A percentile compares a stretch with the other conserved stretches of the same genome.
These are phyloP conservation scores for Recurvirostra avosetta DNA, from an alignment of 2,113 vertebrate genomes.

Conservation along the genomic window DNA sequence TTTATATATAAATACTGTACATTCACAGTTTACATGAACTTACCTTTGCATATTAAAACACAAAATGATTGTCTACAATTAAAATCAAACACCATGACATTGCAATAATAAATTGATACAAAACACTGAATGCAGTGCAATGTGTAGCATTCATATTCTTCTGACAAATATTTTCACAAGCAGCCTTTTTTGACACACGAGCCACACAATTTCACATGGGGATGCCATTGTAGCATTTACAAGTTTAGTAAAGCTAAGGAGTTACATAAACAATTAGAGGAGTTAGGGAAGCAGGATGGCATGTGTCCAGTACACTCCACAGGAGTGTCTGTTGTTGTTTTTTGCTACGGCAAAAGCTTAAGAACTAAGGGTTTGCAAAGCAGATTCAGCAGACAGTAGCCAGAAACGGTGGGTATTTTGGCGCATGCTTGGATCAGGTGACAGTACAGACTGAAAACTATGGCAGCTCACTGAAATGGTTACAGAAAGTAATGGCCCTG, in stretches of 20 bases:
- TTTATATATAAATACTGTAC: slow-evolving; percentile 39
- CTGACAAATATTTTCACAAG: slow-evolving; percentile 72
- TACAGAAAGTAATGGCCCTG: slow-evolving; percentile 83
- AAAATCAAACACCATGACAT: slow-evolving; percentile 72
- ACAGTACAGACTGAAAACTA: slow-evolving; percentile 88
- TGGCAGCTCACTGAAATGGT: slow-evolving; percentile 97
- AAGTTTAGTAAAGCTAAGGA: slow-evolving; percentile 71
- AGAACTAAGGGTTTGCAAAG: slow-evolving; percentile 80
- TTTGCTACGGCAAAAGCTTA: slow-evolving; percentile 75
- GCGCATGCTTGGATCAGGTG: slow-evolving; percentile 92
- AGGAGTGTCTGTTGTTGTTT: slow-evolving; percentile 47
- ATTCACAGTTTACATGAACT: slow-evolving; percentile 65
- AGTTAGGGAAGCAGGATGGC: slow-evolving; percentile 75
- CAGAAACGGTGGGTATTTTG: slow-evolving; percentile 76
- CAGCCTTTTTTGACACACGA: slow-evolving; percentile 79
- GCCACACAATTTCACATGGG: slow-evolving; percentile 83
- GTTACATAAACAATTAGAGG: slow-evolving; percentile 70
- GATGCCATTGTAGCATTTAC: slow-evolving; percentile 70
- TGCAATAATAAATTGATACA: slow-evolving; percentile 62
- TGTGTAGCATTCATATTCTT: slow-evolving; percentile 74
- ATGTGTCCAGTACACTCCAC: slow-evolving; percentile 67
- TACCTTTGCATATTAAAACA: slow-evolving; percentile 74
- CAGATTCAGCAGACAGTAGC: slow-evolving; percentile 79
- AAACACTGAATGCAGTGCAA: slow-evolving; percentile 74
- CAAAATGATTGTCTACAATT: slow-evolving; percentile 70